phyloP scores from a whole-genome alignment of 2,113 vertebrate genomes.

The Callocephalon fimbriatum region DNA sequence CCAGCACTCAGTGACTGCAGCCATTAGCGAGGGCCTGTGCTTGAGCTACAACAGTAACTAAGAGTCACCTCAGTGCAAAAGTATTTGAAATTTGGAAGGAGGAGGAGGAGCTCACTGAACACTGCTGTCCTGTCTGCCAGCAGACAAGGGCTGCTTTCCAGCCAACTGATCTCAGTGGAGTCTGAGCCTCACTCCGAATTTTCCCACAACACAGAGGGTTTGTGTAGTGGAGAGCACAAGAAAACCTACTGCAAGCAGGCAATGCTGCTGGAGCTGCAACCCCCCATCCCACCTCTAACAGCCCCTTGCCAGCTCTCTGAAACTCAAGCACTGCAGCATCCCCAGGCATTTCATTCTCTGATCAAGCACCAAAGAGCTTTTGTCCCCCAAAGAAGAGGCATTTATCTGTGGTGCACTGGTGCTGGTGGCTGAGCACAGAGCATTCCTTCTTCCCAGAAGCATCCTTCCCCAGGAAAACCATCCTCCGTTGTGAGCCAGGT shows the following conservation, averaged over 20 bases:
- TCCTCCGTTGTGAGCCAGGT: background rate
- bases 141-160: background rate
- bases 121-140: background rate
- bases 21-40: no score
- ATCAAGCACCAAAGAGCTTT: background rate
- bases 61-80: no score
- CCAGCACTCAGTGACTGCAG: no score
- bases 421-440: background rate
- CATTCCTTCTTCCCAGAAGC: background rate
- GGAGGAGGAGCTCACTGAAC: background rate
- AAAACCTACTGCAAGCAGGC: background rate
- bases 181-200: background rate
- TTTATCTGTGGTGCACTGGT: background rate
- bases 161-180: background rate
- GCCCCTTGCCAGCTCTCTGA: background rate
- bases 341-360: background rate
- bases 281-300: background rate
- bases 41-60: no score
- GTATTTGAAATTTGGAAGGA: background rate
- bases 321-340: background rate
- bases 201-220: accelerated
- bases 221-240: background rate
- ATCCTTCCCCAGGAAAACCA: accelerated
- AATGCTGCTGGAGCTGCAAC: background rate
- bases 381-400: background rate